Conservation (phyloP, 2,797 vertebrate species). For the Crocodylus rhombifer region DNA sequence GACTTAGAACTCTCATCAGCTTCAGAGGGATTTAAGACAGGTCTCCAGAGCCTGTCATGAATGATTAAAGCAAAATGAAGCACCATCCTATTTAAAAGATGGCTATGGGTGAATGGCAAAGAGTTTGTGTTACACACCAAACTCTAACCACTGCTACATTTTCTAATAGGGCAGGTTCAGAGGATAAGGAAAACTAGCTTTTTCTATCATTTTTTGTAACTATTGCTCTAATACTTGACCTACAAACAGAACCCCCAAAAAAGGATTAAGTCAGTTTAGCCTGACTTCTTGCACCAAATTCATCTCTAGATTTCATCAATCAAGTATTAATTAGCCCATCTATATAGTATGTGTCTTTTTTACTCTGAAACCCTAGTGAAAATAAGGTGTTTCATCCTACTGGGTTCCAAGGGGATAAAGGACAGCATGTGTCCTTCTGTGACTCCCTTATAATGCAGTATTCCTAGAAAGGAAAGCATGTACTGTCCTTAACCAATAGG, state of each 20-base stretch:
- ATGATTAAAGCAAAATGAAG: background rate
- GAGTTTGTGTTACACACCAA: background rate
- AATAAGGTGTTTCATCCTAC: background rate
- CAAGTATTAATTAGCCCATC: background rate
- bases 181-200: background rate
- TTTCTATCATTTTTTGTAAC: background rate
- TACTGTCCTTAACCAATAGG: background rate
- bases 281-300: background rate
- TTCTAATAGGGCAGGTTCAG: background rate
- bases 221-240: background rate
- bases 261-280: background rate
- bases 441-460: background rate
- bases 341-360: background rate
- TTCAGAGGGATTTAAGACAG: background rate
- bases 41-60: background rate
- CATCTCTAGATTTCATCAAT: background rate
- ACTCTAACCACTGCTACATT: background rate
- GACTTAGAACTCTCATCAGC: background rate
- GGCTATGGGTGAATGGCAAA: background rate
- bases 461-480: background rate
- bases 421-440: background rate
- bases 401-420: background rate
- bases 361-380: background rate
- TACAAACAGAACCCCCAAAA: background rate
- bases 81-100: background rate